These are phyloP conservation scores for Yponomeuta sedellus DNA, from an alignment of 2,888 invertebrate genomes.

Conservation along the genomic window DNA sequence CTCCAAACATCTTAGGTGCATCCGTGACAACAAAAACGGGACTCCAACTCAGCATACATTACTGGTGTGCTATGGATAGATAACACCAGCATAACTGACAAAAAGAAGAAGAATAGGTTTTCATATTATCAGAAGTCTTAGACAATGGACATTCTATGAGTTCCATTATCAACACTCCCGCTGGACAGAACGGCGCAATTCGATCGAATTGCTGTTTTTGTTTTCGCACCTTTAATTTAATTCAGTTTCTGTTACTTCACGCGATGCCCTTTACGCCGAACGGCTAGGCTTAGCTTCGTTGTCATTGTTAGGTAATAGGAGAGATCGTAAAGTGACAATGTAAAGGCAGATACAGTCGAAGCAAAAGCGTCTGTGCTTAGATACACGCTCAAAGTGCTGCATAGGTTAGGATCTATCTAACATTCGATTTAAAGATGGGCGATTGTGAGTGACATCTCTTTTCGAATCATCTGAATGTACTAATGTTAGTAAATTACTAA, in stretches of 20 bases:
- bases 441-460: neutral
- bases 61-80: too few species aligned
- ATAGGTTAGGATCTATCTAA: too few species aligned
- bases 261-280: neutral
- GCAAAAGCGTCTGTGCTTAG: neutral
- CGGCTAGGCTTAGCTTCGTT: neutral
- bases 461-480: too few species aligned
- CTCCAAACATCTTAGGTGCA: too few species aligned
- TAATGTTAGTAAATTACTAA: too few species aligned
- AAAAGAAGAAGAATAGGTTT: too few species aligned
- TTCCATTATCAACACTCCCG: neutral
- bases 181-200: neutral
- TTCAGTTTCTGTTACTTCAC: neutral
- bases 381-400: too few species aligned
- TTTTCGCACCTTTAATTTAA: slow-evolving; percentile 2
- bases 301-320: neutral
- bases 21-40: too few species aligned
- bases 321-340: neutral
- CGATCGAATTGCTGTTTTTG: neutral
- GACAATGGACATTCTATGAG: neutral
- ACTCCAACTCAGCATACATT: too few species aligned
- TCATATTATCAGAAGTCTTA: too few species aligned
- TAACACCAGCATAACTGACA: too few species aligned
- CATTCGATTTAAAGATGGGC: too few species aligned
- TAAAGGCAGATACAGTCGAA: neutral